Percentiles rank a stretch among this genome's conserved stretches.
phyloP scores from a whole-genome alignment of 2,888 invertebrate species.

The Dicranocentrus wangi region DNA sequence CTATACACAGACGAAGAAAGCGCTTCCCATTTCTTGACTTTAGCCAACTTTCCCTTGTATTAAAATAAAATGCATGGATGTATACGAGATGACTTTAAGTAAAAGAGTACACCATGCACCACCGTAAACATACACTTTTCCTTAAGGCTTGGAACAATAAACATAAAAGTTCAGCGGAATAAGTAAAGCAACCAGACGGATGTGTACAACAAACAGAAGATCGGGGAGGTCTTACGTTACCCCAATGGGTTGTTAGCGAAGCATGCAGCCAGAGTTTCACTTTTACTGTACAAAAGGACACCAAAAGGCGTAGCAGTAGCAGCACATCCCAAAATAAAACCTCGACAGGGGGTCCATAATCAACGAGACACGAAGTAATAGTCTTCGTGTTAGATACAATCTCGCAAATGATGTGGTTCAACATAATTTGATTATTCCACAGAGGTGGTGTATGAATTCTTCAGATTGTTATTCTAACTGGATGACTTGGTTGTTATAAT shows the following conservation, averaged over 20 bases:
- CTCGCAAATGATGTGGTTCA: background rate
- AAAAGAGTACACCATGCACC: slow-evolving; percentile 23
- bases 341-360: too few relatives aligned
- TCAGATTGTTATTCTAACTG: slow-evolving; percentile 1
- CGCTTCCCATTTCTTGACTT: slow-evolving; percentile 5
- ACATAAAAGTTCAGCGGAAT: background rate
- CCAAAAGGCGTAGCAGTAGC: too few relatives aligned
- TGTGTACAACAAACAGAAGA: background rate
- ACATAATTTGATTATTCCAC: slow-evolving; percentile 16
- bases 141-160: background rate
- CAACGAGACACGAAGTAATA: too few relatives aligned
- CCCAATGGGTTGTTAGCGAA: background rate
- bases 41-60: slow-evolving; percentile 21
- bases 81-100: slow-evolving; percentile 55
- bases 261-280: too few relatives aligned
- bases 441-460: background rate
- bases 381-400: slow-evolving; percentile 10
- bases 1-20: slow-evolving; percentile 10
- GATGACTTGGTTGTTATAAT: background rate
- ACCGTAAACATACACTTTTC: background rate
- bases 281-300: too few relatives aligned
- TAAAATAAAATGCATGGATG: slow-evolving; percentile 63
- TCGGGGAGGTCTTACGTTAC: background rate
- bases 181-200: background rate
- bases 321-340: too few relatives aligned